Evolutionary conservation across 2,113 vertebrate genomes (phyloP).

Genomic region (Spilogale gracilis): DNA sequence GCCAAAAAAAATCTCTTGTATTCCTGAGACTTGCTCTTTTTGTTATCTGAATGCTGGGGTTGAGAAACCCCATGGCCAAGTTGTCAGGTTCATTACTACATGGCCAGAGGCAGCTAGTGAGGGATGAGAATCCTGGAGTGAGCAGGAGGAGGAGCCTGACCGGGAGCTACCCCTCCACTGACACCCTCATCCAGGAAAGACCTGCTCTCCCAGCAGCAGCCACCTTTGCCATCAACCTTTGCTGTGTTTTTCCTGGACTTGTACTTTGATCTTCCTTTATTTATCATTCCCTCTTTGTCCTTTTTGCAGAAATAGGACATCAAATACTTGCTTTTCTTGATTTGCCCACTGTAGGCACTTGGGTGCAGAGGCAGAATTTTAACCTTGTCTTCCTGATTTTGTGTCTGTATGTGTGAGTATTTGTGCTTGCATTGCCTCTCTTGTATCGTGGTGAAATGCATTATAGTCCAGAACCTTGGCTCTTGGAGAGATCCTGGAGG

Average conservation of each 20-base stretch:
- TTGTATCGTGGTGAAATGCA: background rate
- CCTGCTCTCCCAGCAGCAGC: background rate
- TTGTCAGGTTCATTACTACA: background rate
- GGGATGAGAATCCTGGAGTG: background rate
- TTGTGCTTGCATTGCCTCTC: background rate
- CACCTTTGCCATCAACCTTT: background rate
- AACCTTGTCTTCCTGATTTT: background rate
- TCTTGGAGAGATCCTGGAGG: background rate
- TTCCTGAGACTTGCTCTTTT: background rate
- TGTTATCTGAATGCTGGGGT: background rate
- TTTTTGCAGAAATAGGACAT: background rate
- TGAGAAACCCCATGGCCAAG: background rate
- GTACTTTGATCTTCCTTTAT: conserved; percentile 14
- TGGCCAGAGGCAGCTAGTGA: background rate
- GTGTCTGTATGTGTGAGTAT: background rate
- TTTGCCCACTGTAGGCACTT: background rate
- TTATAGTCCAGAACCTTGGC: background rate
- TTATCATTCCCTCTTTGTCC: background rate
- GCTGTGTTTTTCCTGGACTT: background rate
- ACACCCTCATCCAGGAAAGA: background rate
- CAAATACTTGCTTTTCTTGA: background rate
- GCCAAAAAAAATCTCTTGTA: background rate
- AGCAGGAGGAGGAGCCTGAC: background rate
- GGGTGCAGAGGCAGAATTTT: conserved; percentile 21
- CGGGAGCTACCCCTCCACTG: background rate